phyloP scores from a whole-genome alignment of 2,888 invertebrate genomes.

The Odontomyia ornata region DNA sequence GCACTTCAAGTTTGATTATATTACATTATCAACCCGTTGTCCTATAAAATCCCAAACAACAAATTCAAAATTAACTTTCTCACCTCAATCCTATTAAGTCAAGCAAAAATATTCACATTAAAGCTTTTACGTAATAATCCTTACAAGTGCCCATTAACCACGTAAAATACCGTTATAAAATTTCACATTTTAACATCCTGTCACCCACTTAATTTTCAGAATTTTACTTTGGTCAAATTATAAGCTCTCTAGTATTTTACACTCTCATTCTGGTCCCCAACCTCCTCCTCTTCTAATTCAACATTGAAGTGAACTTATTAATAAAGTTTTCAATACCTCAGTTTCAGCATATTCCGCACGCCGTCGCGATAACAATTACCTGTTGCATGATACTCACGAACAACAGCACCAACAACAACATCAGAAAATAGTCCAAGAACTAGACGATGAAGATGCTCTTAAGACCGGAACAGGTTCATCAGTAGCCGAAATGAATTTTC shows the following conservation, averaged over 20 bases:
- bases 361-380: conserved; percentile 37
- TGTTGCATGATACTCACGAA: conserved; percentile 37
- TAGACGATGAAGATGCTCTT: conserved; percentile 30
- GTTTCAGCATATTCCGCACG: conserved; percentile 46
- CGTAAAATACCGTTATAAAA: conserved; percentile 9
- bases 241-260: background rate
- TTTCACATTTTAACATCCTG: conserved; percentile 29
- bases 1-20: too few species aligned
- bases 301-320: conserved; percentile 22
- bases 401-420: conserved; percentile 11
- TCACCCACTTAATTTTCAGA: background rate
- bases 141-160: conserved; percentile 5
- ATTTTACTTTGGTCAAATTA: background rate
- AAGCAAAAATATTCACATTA: background rate
- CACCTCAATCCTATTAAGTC: background rate
- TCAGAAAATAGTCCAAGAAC: background rate
- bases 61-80: too few species aligned
- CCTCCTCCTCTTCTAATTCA: background rate
- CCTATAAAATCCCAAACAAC: too few species aligned
- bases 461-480: conserved; percentile 52
- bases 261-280: too few species aligned
- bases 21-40: too few species aligned
- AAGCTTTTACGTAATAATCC: background rate
- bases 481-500: conserved; percentile 52
- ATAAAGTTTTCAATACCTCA: conserved; percentile 31